Conservation (phyloP, 2,888 invertebrate genomes). For the Abrostola tripartita region DNA sequence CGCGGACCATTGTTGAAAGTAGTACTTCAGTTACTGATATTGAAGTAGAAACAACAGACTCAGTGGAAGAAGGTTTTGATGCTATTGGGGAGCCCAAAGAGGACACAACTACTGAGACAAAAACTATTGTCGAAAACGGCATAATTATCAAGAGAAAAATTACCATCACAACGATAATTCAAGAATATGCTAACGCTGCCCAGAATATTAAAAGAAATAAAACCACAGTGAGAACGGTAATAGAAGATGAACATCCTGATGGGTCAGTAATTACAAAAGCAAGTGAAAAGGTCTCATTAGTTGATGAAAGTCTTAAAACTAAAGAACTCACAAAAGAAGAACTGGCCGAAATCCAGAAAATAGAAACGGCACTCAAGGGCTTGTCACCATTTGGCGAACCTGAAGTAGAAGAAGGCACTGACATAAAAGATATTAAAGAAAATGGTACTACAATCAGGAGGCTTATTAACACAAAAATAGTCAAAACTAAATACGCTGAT, state of each 20-base stretch:
- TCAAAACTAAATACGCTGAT: conserved; percentile 64
- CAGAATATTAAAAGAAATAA: conserved; percentile 70
- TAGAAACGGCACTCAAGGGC: conserved; percentile 50
- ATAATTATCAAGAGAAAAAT: conserved; percentile 70
- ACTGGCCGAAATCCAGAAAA: conserved; percentile 36
- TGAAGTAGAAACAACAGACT: conserved; percentile 56
- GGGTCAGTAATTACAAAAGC: conserved; percentile 76
- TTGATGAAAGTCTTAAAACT: conserved; percentile 66
- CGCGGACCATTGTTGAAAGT: conserved; percentile 61
- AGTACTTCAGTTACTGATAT: conserved; percentile 69
- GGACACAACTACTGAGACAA: conserved; percentile 62
- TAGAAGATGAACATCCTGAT: conserved; percentile 80
- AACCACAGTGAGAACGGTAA: conserved; percentile 72
- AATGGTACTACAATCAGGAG: conserved; percentile 54
- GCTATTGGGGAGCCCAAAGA: conserved; percentile 64
- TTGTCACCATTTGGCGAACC: conserved; percentile 55
- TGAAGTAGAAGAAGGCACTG: conserved; percentile 56
- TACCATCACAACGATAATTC: conserved; percentile 69
- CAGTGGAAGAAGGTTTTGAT: conserved; percentile 65
- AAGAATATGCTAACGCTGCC: conserved; percentile 64
- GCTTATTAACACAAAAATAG: conserved; percentile 57
- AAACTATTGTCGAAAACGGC: conserved; percentile 68
- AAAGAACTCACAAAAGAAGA: conserved; percentile 22
- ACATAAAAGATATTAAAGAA: conserved; percentile 59
- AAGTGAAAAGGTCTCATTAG: conserved; percentile 75